A percentile compares a stretch with the other conserved stretches of the same genome.
Conservation (phyloP, 2,113 vertebrate species). For the Copsychus sechellarum region DNA sequence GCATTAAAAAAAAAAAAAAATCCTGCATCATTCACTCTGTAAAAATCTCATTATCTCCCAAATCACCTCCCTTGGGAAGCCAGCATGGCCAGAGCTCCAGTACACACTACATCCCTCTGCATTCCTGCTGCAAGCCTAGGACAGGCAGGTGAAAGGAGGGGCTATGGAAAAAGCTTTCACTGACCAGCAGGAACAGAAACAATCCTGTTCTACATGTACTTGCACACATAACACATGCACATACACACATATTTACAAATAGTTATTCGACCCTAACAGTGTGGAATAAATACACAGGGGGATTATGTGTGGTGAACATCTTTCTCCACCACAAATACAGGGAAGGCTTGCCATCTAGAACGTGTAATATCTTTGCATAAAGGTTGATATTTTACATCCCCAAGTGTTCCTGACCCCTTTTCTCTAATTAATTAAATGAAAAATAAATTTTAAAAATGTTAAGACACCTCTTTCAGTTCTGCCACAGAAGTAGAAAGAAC, state of each 20-base stretch:
- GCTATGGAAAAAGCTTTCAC: not conserved
- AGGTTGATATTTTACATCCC: not conserved
- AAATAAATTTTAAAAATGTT: not conserved
- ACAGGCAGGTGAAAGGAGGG: not conserved
- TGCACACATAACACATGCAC: not conserved
- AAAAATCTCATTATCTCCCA: not conserved
- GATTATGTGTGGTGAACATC: not conserved
- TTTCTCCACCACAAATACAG: not conserved
- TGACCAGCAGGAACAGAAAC: not conserved
- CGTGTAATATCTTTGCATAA: not conserved
- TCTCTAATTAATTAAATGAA: not conserved
- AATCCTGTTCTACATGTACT: not conserved
- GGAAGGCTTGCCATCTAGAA: not conserved
- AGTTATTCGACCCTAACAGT: not conserved
- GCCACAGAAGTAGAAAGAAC: not conserved
- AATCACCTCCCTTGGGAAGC: not conserved
- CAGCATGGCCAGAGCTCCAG: not conserved
- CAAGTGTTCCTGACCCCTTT: not conserved
- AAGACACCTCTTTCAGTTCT: not conserved
- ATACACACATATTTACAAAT: not conserved
- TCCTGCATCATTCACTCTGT: not conserved
- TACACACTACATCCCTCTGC: not conserved
- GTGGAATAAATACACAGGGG: too few relatives aligned
- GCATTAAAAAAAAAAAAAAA: not conserved
- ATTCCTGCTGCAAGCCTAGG: not conserved